Evolutionary conservation across 2,113 vertebrate genomes (phyloP).

Genomic region (Macrotis lagotis): DNA sequence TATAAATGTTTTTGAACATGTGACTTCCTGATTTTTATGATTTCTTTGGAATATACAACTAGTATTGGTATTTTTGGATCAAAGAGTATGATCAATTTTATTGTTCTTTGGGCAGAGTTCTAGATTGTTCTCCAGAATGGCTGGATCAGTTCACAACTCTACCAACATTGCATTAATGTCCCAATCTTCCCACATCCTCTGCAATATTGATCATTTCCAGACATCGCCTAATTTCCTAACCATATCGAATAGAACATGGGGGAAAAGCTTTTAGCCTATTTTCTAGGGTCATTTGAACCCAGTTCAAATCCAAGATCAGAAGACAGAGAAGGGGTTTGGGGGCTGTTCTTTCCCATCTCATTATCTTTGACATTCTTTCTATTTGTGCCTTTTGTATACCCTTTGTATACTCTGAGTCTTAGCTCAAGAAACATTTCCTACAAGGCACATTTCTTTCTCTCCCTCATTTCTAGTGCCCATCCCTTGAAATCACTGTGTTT

Average conservation of each 20-base stretch:
- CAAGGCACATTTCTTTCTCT: background rate
- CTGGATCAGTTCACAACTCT: too few species aligned
- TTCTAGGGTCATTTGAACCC: background rate
- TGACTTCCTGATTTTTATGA: too few species aligned
- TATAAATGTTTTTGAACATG: too few species aligned
- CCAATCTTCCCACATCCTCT: too few species aligned
- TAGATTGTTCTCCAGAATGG: too few species aligned
- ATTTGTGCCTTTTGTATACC: background rate
- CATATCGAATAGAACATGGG: background rate
- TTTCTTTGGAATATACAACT: too few species aligned
- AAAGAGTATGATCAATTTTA: too few species aligned
- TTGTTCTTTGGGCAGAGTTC: too few species aligned
- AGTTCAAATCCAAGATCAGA: background rate
- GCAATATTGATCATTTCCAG: too few species aligned
- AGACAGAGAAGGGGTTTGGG: background rate
- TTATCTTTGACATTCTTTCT: background rate
- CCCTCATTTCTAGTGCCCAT: background rate
- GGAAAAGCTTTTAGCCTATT: background rate
- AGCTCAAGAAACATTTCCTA: background rate
- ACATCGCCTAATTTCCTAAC: background rate
- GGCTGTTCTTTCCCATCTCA: background rate
- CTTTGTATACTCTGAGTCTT: background rate
- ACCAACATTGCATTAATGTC: too few species aligned
- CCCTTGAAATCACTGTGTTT: background rate
- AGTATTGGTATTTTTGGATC: too few species aligned